Evolutionary conservation across 2,888 invertebrate species (phyloP), one percentile per base, ranked within the genome.

Genomic region (Oligia fasciuncula): DNA sequence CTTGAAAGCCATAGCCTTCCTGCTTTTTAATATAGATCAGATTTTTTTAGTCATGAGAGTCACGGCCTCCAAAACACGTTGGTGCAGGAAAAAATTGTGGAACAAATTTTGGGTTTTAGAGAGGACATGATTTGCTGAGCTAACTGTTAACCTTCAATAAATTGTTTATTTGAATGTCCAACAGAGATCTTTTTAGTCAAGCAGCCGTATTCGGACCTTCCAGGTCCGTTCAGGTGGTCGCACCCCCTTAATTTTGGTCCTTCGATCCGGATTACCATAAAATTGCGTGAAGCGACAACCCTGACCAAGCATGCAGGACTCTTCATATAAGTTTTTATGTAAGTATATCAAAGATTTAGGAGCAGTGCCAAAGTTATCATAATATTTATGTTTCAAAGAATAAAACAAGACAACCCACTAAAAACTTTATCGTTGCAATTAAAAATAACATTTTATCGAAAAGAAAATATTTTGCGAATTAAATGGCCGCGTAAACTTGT

Each of bases 381-480:
- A 85, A 84, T 84, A 87, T 91, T 91, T 90, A 91, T 87, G 85
- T 88, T 79, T 65, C 57, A 79, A 72, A 78, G 46, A 78, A 86
- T 79, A 84, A 83, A 86, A 88, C 83, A 83, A 87, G 86, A 85
- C 71, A 75, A 85, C 76, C 13, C 29, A 84, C 79, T 86, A 80
- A 82, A 85, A 87, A 82, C 77, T 84, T 89, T 86, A 87, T 79
- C 40, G 75, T 70, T 35, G 74, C 35, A 63, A 82, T 83, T 70
- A 76, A 69, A 60, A 80, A 74, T 70, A 79, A 73, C 43, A 68
- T 77, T 69, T 70, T 60, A 62, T 68, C 0, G 13, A 68, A 80
- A 76, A 75, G 13, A 74, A 75, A 77, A 76, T 73, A 73, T 66
- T 60, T 63, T 23, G 35, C 4, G 29, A 72, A 63, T 35, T 11